Base-by-base conservation (phyloP, 2,888 invertebrate genomes). In the Nomada ferruginata region DNA sequence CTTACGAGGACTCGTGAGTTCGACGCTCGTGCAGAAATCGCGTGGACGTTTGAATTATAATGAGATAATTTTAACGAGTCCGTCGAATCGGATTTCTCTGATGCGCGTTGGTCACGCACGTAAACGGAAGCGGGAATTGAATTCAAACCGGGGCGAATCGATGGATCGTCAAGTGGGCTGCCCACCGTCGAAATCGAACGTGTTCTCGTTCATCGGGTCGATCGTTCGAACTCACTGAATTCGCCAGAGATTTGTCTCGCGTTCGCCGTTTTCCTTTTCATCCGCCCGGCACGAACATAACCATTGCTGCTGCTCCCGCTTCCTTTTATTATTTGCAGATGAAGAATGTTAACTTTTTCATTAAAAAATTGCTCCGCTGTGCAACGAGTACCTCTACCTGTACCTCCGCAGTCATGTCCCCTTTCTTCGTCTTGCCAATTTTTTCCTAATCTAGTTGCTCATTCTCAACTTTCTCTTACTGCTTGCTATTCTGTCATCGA, bases 61-160 rank as follows among this genome's bases (percentile, higher is more conserved):
- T 77, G 80, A 81, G 82, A 82, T 85, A 80, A 87, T 87, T 70
- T 87, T 84, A 87, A 87, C 87, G 85, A 87, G 84, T 87, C 65
- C 36, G 29, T 70, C 84, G 75, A 80, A 87, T 87, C 75, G 57
- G 55, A 26, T 13, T 71, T 79, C 36, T 65, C 68, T 64, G 71
- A 83, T 79, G 76, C 73, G 59, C 69, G 65, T 69, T 75, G 77
- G 75, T 83, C 79, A 87, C 87, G 84, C 85, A 72, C 55, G 36
- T 76, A 53, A 85, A 70, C 85, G 84, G 87, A 87, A 87, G 79
- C 73, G 59, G 74, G 82, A 74, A 87, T 85, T 85, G 81, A 79
- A 79, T 80, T 79, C 76, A 52, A 63, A 44, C 50, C 74, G 85
- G 74, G 65, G 75, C 82, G 70, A 84, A 87, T 73, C 73, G 36